Base-by-base conservation (phyloP, 2,797 vertebrate genomes). In the Dendrocincla tyrannina region DNA sequence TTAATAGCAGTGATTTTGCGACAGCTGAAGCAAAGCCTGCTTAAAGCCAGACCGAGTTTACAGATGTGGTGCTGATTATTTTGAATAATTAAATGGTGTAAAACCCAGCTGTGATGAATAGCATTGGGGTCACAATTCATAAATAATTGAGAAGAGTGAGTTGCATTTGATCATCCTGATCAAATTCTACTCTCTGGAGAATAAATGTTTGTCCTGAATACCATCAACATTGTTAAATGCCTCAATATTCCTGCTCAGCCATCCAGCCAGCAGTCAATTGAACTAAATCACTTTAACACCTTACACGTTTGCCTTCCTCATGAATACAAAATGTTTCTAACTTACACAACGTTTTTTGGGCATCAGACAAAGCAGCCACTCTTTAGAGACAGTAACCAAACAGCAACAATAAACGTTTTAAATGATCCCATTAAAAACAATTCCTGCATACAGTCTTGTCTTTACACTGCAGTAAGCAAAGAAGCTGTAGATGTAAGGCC, bases 101-200 rank as follows among this genome's bases (percentile, higher is more conserved):
- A 98, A 97, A 98, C 96, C 97, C 98, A 98, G 98, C 98, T 98
- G 98, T 98, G 98, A 98, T 97, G 97, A 98, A 98, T 97, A 98
- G 97, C 97, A 95, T 96, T 85, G 95, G 97, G 97, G 97, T 94
- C 96, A 35, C 96, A 97, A 97, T 97, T 97, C 98, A 98, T 98
- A 98, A 98, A 98, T 98, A 98, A 98, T 98, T 97, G 98, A 98
- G 98, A 96, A 96, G 96, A 94, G 41, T 82, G 98, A 97, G 96
- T 96, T 58, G 97, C 98, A 98, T 98, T 97, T 98, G 98, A 98
- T 98, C 98, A 98, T 98, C 98, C 98, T 98, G 98, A 99, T 99
- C 99, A 99, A 98, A 98, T 97, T 96, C 93, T 95, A 78, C 96
- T 98, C 98, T 98, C 98, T 37, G 22, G 98, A 98, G 98, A 97